Evolutionary conservation across 2,797 vertebrate genomes (phyloP).

Genomic region (Columba guinea): DNA sequence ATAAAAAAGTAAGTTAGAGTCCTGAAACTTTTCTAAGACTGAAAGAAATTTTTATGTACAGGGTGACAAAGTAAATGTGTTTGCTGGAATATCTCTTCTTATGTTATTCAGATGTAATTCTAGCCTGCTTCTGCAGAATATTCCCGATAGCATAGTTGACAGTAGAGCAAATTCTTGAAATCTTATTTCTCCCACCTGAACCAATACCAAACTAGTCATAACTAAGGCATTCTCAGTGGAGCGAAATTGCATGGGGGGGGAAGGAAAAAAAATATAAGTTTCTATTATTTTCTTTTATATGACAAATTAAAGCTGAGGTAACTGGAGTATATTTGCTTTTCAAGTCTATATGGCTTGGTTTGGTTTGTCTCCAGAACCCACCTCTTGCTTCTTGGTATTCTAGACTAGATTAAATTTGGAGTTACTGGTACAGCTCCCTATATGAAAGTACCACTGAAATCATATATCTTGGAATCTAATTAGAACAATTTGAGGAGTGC

Average conservation of each 20-base stretch:
- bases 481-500: background rate
- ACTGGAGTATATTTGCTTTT: background rate
- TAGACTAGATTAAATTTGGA: background rate
- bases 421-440: background rate
- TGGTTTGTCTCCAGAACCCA: background rate
- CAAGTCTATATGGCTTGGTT: background rate
- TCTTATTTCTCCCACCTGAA: background rate
- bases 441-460: background rate
- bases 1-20: background rate
- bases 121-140: background rate
- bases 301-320: background rate
- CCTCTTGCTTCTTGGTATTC: background rate
- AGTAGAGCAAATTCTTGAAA: background rate
- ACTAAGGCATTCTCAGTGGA: background rate
- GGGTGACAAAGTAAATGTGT: background rate
- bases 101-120: background rate
- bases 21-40: background rate
- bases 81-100: background rate
- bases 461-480: background rate
- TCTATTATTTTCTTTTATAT: background rate
- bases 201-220: background rate
- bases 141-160: background rate
- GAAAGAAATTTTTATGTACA: background rate
- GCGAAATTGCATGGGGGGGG: background rate
- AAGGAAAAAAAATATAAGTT: background rate